Evolutionary conservation across 1,140 invertebrate genomes (phyloP), one percentile per base, ranked within the genome.

Genomic region (Drosophila parabipectinata): DNA sequence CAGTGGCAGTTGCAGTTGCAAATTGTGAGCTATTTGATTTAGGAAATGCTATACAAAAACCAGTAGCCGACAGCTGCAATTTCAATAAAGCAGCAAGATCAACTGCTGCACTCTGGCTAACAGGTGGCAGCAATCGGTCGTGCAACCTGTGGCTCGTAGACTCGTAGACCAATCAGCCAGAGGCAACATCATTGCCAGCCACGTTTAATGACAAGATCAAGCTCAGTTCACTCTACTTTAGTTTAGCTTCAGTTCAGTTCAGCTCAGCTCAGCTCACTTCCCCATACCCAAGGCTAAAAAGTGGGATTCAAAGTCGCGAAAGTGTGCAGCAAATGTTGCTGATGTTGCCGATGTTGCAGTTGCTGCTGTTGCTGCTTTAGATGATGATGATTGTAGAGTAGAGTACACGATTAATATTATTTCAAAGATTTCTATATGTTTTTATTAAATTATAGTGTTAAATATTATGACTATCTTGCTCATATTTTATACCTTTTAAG

Each of bases 201-300:
- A 52, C 73, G 73, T 85, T 87, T 87, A 87, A 87, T 87, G 83
- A 88, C 83, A 87, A 87, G 83, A 87, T 87, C 83, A 87, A 87
- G 84, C 79, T 74, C 72, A 85, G 81, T 72, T 53, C 69, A 68
- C 47, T 59, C 53, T 62, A 75, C 77, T 55, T 55, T 55, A 55
- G 56, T 32, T 66, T 53, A 69, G 14, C 41, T 18, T 50, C 53
- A 50, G 45, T 26, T 14, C 21, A 80, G 64, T 67, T 56, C 71
- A 73, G 62, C 39, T 39, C 62, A 59, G 28, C 53, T 50, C 72
- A 76, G 76, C 53, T 53, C 58, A 57, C 50, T 30, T 48, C 64
- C 64, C 24, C 30, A 48, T n/a, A 54, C 62, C 62, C 66, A 45
- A 18, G 72, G 61, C 72, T 66, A 41, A 72, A 58, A 60, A 56